These are phyloP conservation scores for Phortica magna DNA, from an alignment of 2,888 invertebrate species.

Conservation along the genomic window DNA sequence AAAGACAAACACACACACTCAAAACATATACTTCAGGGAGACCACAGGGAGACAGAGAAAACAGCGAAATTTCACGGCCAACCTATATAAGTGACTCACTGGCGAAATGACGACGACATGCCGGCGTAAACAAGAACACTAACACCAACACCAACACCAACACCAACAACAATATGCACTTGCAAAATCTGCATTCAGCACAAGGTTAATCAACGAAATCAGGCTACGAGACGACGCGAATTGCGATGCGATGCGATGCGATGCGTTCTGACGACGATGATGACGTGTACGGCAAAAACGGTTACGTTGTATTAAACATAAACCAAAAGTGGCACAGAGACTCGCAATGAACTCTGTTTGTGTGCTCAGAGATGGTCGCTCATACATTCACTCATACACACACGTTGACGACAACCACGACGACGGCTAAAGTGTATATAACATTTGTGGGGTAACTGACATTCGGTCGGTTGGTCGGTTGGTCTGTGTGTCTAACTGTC, in stretches of 20 bases:
- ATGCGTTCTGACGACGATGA: background rate
- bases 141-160: background rate
- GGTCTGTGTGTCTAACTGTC: no score
- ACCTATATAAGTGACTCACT: background rate
- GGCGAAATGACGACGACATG: background rate
- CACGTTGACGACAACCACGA: background rate
- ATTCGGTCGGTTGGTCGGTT: no score
- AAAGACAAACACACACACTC: conserved; percentile 1
- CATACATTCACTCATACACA: background rate
- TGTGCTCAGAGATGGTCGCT: background rate
- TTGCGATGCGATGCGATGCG: background rate
- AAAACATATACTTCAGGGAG: background rate
- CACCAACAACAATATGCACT: background rate
- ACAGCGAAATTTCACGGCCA: conserved; percentile 27
- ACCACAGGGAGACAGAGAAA: background rate
- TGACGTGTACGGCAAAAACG: background rate
- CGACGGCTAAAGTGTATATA: no score
- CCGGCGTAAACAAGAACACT: conserved; percentile 9
- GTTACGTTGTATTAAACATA: conserved; percentile 16
- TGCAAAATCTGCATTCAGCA: conserved; percentile 47
- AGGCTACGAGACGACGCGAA: conserved; percentile 63
- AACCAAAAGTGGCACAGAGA: conserved; percentile 28
- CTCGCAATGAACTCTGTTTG: conserved; percentile 3
- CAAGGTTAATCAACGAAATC: conserved; percentile 68
- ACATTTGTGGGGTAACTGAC: no score